A percentile compares a stretch with the other conserved stretches of the same genome.
phyloP scores from a whole-genome alignment of 2,113 vertebrate genomes.

The Meriones unguiculatus region DNA sequence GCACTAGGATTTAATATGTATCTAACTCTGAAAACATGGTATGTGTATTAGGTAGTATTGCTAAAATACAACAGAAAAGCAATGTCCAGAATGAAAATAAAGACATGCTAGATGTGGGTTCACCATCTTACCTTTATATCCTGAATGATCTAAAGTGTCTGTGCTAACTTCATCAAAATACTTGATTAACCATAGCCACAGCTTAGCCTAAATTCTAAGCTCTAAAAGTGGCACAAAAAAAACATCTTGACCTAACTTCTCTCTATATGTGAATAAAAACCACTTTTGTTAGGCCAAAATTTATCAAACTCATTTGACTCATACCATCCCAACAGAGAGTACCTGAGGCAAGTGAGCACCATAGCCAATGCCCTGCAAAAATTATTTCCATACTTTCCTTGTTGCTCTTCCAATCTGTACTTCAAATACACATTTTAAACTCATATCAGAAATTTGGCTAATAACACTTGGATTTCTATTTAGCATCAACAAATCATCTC shows the following conservation, averaged over 20 bases:
- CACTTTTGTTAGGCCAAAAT: not conserved
- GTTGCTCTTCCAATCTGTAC: conserved; percentile 7
- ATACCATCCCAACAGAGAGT: not conserved
- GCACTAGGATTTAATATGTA: not conserved
- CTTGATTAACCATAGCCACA: conserved; percentile 44
- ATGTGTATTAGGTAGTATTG: not conserved
- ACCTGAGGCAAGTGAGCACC: not conserved
- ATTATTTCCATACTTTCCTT: conserved; percentile 33
- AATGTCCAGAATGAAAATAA: conserved; percentile 15
- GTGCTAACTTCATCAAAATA: not conserved
- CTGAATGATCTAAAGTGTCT: conserved; percentile 1
- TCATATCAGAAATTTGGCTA: conserved; percentile 5
- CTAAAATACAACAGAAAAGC: conserved; percentile 27
- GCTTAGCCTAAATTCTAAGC: conserved; percentile 45
- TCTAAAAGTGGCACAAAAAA: conserved; percentile 26
- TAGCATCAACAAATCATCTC: not conserved
- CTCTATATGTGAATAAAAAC: conserved; percentile 48
- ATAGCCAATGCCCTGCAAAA: conserved; percentile 41
- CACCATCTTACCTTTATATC: not conserved
- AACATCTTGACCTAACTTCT: not conserved
- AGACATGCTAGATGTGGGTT: not conserved
- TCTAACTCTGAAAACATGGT: not conserved
- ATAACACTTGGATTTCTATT: conserved; percentile 30
- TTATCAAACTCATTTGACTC: not conserved
- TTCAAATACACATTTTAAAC: conserved; percentile 64